phyloP scores from a whole-genome alignment of 2,113 vertebrate species.

The Urocitellus parryii region DNA sequence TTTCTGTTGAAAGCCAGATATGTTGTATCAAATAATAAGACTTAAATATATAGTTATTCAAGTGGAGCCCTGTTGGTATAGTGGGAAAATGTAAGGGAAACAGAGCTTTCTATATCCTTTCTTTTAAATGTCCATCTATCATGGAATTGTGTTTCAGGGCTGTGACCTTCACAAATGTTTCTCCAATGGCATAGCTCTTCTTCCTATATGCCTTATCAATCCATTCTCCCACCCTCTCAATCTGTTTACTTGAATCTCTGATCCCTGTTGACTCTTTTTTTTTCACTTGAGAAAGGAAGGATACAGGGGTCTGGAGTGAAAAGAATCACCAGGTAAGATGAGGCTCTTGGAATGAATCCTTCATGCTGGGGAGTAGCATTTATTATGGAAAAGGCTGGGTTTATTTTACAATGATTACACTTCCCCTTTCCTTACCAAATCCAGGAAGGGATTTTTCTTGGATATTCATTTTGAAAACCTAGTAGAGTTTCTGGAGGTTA shows the following conservation, averaged over 20 bases:
- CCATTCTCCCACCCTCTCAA: neutral
- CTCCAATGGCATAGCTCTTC: fast-evolving
- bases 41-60: neutral
- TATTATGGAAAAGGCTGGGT: neutral
- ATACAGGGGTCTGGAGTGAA: neutral
- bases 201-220: neutral
- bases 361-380: neutral
- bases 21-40: neutral
- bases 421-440: neutral
- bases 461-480: neutral
- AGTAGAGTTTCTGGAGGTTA: neutral
- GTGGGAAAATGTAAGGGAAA: neutral
- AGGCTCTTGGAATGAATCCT: neutral
- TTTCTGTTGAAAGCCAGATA: neutral
- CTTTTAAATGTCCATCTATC: neutral
- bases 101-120: neutral
- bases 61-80: neutral
- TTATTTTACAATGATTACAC: neutral
- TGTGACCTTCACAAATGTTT: neutral
- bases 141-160: neutral
- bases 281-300: neutral
- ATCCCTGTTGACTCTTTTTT: neutral
- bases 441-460: neutral
- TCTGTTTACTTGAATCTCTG: neutral
- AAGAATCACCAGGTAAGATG: neutral